These are phyloP conservation scores for Enteromius unitaeniatus DNA, from an alignment of 2,797 vertebrate species.

Conservation along the genomic window DNA sequence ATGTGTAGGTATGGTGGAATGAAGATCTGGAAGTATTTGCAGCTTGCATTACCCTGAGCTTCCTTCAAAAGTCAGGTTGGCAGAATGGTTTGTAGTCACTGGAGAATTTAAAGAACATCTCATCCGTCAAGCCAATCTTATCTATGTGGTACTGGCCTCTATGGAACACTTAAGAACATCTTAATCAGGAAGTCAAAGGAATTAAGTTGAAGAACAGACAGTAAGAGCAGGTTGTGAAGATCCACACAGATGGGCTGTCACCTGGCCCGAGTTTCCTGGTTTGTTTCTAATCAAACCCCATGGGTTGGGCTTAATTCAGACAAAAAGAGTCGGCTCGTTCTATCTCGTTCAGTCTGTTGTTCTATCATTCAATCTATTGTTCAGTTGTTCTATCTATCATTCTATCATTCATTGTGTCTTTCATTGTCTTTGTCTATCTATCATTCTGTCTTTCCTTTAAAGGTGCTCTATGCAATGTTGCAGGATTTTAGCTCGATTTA, in stretches of 20 bases:
- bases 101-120: neutral
- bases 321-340: neutral
- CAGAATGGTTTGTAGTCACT: neutral
- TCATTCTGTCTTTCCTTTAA: no score
- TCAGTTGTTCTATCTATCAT: neutral
- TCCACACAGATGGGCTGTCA: neutral
- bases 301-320: neutral
- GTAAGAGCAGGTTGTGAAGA: neutral
- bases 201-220: slow-evolving; percentile 1
- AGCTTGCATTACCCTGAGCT: slow-evolving; percentile 1
- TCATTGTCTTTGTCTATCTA: neutral
- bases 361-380: neutral
- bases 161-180: neutral
- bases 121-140: neutral
- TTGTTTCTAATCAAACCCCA: slow-evolving; percentile 7
- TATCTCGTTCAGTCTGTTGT: neutral
- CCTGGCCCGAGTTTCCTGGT: neutral
- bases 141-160: neutral
- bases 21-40: neutral
- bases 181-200: neutral
- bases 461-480: no score
- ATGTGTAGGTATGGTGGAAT: neutral
- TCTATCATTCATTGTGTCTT: neutral
- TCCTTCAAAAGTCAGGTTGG: neutral
- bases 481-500: no score